Percentiles rank a stretch among this genome's conserved stretches.
phyloP scores from a whole-genome alignment of 2,888 invertebrate genomes.

The Anagyrus pseudococci region DNA sequence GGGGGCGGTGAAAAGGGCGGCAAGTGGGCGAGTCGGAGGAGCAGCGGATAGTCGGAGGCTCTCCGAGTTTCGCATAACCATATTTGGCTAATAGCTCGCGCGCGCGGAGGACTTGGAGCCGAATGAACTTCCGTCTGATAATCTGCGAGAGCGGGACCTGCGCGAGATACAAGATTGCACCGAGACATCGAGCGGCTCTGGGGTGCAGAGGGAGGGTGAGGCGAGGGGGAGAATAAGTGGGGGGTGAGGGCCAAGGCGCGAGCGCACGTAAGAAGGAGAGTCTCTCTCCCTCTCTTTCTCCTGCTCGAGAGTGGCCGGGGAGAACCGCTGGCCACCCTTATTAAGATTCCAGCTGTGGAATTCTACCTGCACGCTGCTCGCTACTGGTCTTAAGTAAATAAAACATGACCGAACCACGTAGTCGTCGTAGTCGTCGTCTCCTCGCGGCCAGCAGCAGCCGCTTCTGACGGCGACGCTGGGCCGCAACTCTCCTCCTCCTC shows the following conservation, averaged over 20 bases:
- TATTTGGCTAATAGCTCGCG: constrained; percentile 30
- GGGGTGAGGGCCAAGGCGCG: constrained; percentile 5
- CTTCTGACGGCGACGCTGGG: constrained; percentile 4
- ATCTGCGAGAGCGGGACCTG: constrained; percentile 33
- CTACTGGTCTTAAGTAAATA: constrained; percentile 62
- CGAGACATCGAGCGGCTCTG: background rate
- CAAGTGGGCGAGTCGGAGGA: too few relatives aligned
- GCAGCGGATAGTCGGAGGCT: too few relatives aligned
- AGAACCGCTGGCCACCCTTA: constrained; percentile 61
- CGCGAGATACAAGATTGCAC: constrained; percentile 7
- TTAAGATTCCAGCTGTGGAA: constrained; percentile 62
- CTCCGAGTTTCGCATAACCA: too few relatives aligned
- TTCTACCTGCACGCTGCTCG: constrained; percentile 62
- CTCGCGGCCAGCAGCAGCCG: too few relatives aligned
- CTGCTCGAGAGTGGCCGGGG: constrained; percentile 34
- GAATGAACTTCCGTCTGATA: constrained; percentile 39
- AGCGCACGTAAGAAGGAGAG: constrained; percentile 15
- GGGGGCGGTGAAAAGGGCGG: too few relatives aligned
- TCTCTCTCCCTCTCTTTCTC: too few relatives aligned
- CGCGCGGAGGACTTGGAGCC: constrained; percentile 27
- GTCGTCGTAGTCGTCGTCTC: constrained; percentile 48
- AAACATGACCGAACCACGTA: constrained; percentile 56
- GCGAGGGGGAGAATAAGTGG: background rate
- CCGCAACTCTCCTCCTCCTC: background rate
- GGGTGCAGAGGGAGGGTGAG: background rate